Evolutionary conservation across 2,888 invertebrate species (phyloP).

Genomic region (Xanthorhoe spadicearia): DNA sequence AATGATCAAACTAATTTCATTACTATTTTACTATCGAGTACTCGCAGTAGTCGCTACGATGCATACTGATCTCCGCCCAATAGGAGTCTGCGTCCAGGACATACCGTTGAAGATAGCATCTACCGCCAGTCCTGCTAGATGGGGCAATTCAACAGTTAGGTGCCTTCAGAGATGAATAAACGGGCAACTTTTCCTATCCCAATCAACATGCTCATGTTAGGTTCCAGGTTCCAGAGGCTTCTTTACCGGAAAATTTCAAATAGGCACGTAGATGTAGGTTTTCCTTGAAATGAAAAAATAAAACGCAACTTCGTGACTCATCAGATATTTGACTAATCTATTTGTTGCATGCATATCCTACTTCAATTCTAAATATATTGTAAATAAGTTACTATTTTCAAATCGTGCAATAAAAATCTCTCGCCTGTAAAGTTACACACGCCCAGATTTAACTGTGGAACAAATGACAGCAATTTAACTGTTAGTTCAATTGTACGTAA

Average conservation of each 20-base stretch:
- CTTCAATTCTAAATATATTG: no score
- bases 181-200: slow-evolving; percentile 1
- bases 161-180: slow-evolving; percentile 8
- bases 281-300: no score
- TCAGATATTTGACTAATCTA: no score
- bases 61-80: slow-evolving; percentile 34
- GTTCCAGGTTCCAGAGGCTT: no score
- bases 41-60: slow-evolving; percentile 13
- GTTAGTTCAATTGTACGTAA: slow-evolving; percentile 21
- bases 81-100: slow-evolving; percentile 29
- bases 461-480: slow-evolving; percentile 12
- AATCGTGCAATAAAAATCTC: slow-evolving; percentile 4
- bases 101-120: slow-evolving; percentile 38
- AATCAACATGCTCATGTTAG: no score
- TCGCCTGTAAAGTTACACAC: slow-evolving; percentile 4
- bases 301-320: no score
- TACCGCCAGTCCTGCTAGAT: slow-evolving; percentile 28
- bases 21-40: slow-evolving; percentile 17
- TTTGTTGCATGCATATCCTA: no score
- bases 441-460: slow-evolving; percentile 18
- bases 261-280: no score
- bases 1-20: no score
- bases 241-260: no score
- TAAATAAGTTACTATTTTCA: not conserved
- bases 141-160: slow-evolving; percentile 34